Conservation (phyloP, 2,797 vertebrate genomes). For the Enteromius viviparus region DNA sequence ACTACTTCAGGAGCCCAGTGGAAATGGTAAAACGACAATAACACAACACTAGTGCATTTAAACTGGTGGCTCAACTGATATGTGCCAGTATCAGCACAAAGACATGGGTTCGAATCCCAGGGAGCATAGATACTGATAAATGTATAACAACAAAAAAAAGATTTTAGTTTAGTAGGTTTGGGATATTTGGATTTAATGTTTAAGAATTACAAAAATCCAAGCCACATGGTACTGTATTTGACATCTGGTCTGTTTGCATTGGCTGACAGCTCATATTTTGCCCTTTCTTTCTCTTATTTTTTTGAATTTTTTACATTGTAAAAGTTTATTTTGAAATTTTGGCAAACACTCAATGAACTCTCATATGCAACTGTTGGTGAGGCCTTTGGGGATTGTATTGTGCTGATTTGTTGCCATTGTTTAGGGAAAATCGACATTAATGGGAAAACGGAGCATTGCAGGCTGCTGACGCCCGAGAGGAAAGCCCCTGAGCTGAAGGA, state of each 20-base stretch:
- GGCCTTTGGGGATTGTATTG: background rate
- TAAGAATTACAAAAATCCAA: background rate
- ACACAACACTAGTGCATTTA: background rate
- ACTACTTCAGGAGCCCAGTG: constrained; percentile 85
- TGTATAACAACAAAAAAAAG: background rate
- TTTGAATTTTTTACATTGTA: background rate
- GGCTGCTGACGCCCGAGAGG: constrained; percentile 93
- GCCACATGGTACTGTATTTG: background rate
- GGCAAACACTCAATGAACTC: background rate
- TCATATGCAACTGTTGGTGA: background rate
- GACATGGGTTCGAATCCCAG: background rate
- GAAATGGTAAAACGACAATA: constrained; percentile 81
- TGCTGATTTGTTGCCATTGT: constrained; percentile 30
- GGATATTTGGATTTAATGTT: background rate
- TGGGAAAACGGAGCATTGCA: constrained; percentile 87
- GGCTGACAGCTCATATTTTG: background rate
- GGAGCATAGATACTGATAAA: background rate
- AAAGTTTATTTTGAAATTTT: background rate
- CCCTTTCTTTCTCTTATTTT: background rate
- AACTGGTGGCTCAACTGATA: background rate
- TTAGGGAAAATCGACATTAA: constrained; percentile 90
- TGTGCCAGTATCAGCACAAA: background rate
- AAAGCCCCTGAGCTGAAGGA: constrained; percentile 87
- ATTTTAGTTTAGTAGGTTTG: background rate
- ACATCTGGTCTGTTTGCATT: background rate